Evolutionary conservation across 2,888 invertebrate genomes (phyloP), one percentile per base, ranked within the genome.

Genomic region (Ornithoptera priamus): DNA sequence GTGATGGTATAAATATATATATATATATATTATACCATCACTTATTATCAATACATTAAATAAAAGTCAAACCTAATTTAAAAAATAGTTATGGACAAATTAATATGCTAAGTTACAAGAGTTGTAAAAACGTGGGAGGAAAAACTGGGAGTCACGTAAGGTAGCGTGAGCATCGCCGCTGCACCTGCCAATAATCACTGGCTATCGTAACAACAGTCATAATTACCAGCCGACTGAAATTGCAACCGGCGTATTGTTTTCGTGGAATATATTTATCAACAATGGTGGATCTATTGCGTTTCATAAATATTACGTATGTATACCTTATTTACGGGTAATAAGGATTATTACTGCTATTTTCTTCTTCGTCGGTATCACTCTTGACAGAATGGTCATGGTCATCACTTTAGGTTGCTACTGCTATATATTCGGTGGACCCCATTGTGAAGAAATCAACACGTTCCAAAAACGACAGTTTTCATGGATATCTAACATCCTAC

Each of bases 141-240:
- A 71, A 62, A 67, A 72, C 81, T 24, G 62, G 61, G 30, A 24
- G 76, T 82, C 90, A 90, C 91, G 91, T 80, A 75, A 88, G 77
- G 68, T 91, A 80, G 91, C 91, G 89, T 92, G 91, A 76, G 78
- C 79, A 56, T 50, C 46, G 56, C 63, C 62, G 60, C 39, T 63
- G 81, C 80, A 78, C 82, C 88, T 86, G 88, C 86, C 87, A 88
- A 88, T 90, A 88, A 85, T 85, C 77, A 81, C 80, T 72, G 80
- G 78, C 79, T 81, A 79, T 80, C 83, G 81, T 82, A 78, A 75
- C 78, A 78, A 77, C 78, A 72, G 73, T 80, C 79, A 80, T 85
- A 84, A 87, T 86, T 85, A 85, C 76, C 75, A 75, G 75, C 75
- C 73, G 74, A 76, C 77, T 81, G 74, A 81, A 85, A 85, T 85